phyloP scores from a whole-genome alignment of 2,888 invertebrate species.

The Therioaphis trifolii region DNA sequence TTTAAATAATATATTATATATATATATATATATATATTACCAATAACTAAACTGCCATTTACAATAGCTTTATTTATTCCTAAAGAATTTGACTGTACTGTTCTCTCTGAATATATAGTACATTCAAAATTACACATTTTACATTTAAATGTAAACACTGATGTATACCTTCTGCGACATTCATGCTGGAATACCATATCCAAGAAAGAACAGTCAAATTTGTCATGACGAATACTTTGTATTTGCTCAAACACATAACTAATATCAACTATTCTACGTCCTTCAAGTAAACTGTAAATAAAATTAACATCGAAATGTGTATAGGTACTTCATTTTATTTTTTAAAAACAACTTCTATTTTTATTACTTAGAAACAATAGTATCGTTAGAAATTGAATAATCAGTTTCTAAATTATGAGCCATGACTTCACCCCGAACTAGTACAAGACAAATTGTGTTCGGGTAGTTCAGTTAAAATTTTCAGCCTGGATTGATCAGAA shows the following conservation, averaged over 20 bases:
- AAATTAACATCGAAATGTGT: not conserved
- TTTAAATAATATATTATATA: too few species aligned
- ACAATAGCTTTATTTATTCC: slow-evolving; percentile 1
- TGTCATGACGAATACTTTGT: slow-evolving; percentile 6
- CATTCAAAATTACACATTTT: slow-evolving; percentile 23
- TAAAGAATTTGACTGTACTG: not conserved
- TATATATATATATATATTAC: too few species aligned
- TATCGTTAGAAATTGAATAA: not conserved
- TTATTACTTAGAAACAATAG: not conserved
- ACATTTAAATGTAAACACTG: slow-evolving; percentile 27
- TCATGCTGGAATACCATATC: not conserved
- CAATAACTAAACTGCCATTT: too few species aligned
- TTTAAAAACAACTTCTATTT: not conserved
- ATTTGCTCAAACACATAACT: slow-evolving; percentile 25
- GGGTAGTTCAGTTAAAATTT: too few species aligned
- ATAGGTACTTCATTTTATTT: not conserved
- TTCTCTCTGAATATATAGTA: slow-evolving; percentile 7
- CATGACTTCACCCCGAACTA: too few species aligned
- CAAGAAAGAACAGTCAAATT: slow-evolving; percentile 8
- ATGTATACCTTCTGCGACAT: not conserved
- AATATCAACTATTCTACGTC: slow-evolving; percentile 20
- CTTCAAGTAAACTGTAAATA: slow-evolving; percentile 4
- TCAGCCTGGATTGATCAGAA: too few species aligned
- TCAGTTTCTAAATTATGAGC: not conserved
- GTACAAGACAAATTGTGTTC: too few species aligned